These are phyloP conservation scores for Patella vulgata DNA, from an alignment of 1,140 invertebrate genomes.

Conservation along the genomic window DNA sequence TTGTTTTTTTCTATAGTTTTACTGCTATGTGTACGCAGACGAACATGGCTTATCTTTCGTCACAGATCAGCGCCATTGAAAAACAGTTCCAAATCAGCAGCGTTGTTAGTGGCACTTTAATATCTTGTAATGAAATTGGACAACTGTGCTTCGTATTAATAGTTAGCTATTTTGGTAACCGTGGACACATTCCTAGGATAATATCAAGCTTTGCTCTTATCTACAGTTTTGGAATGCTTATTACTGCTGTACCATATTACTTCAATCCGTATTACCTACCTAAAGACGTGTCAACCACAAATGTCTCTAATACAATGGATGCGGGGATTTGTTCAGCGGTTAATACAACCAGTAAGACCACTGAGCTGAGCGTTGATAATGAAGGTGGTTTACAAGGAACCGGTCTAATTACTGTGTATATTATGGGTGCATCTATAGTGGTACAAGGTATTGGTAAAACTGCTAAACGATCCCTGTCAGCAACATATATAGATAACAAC, in stretches of 20 bases:
- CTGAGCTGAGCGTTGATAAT: not conserved
- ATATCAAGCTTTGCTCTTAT: not conserved
- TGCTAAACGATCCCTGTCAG: constrained; percentile 4
- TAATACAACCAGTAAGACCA: not conserved
- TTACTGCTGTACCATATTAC: constrained; percentile 11
- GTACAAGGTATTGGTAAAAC: constrained; percentile 22
- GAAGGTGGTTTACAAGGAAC: not conserved
- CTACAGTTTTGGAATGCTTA: constrained; percentile 5
- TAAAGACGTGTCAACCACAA: not conserved
- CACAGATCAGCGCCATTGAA: constrained; percentile 23
- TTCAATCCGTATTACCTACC: not conserved
- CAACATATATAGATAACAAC: constrained; percentile 26
- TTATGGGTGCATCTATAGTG: constrained; percentile 8
- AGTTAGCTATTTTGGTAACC: constrained; percentile 14
- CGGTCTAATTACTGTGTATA: not conserved
- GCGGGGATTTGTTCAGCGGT: not conserved
- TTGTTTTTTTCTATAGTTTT: too few species aligned
- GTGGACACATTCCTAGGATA: constrained; percentile 19
- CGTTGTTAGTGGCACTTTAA: constrained; percentile 10
- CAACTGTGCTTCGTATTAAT: constrained; percentile 12
- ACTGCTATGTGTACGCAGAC: too few species aligned
- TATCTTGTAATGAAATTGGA: constrained; percentile 24
- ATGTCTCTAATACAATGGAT: not conserved
- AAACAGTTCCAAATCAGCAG: constrained; percentile 22
- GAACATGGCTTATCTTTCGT: not conserved